Base-by-base conservation (phyloP, 2,113 vertebrate genomes). In the Rhynchomys soricoides region DNA sequence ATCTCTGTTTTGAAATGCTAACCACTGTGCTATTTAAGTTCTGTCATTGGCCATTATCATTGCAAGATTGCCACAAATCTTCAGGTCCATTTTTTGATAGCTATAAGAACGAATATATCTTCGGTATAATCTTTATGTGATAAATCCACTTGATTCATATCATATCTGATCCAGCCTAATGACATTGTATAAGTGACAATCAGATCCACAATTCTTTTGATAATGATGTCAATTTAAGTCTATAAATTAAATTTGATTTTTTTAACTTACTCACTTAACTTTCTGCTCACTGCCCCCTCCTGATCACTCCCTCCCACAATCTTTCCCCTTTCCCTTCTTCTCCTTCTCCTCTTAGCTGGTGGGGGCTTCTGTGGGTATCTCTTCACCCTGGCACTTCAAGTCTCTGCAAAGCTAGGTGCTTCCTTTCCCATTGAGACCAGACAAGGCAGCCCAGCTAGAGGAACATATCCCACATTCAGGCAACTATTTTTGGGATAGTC, bases 1-100 rank as follows among this genome's bases (percentile, higher is more conserved):
- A 45, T 83, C 89, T 86, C 50, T 29, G 11, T 11, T 21, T 57
- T 74, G 48, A 75, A 74, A 17, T 64, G 12, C 5, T 21, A 6
- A 6, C n/a, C 13, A 29, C 2, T 31, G 0, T 24, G 5, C 5
- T 83, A 16, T 19, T 4, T 6, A 26, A 3, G 31, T 15, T 74
- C 34, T 87, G 37, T 3, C 13, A 43, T 26, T 81, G 43, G 29
- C 1, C 29, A 40, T 8, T 45, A 16, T 24, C 6, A 17, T 83
- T 73, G 29, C n/a, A 22, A 50, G 43, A 50, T 52, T 57, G 1
- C 21, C 66, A 4, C 9, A 43, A 43, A 11, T 91, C n/a, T 75
- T 91, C 7, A 16, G 26, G 21, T 21, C 83, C 16, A 40, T 74
- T 79, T 55, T 92, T 68, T 79, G 19, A 26, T 90, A 90, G 59